Evolutionary conservation across 2,113 vertebrate species (phyloP).

Genomic region (Xenopus laevis): DNA sequence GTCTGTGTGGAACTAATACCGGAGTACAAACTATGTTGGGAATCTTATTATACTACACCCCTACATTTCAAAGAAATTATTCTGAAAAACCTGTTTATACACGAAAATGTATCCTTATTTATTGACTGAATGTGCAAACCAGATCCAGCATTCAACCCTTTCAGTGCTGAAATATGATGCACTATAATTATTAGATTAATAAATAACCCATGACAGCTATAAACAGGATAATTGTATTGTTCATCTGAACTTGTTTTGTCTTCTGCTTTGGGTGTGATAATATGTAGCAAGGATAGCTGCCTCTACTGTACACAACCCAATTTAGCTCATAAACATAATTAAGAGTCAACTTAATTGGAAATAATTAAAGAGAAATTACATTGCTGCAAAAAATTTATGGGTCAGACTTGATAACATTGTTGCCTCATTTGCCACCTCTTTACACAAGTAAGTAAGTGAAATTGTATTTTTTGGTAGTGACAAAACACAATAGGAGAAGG

Average conservation of each 20-base stretch:
- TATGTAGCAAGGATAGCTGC: conserved; percentile 17
- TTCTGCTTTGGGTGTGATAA: conserved; percentile 30
- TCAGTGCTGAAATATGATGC: too few relatives aligned
- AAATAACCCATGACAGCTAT: conserved; percentile 1
- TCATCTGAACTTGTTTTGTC: conserved; percentile 27
- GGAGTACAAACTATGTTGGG: too few relatives aligned
- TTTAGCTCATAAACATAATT: conserved; percentile 33
- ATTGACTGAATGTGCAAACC: too few relatives aligned
- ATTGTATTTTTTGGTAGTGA: not conserved
- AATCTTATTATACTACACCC: too few relatives aligned
- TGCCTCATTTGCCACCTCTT: conserved; percentile 5
- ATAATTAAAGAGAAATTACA: conserved; percentile 29
- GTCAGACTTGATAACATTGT: conserved; percentile 21
- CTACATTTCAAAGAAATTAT: too few relatives aligned
- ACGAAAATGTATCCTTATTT: too few relatives aligned
- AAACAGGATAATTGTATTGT: not conserved
- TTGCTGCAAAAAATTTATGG: not conserved
- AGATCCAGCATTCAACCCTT: too few relatives aligned
- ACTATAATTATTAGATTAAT: not conserved
- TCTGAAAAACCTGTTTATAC: too few relatives aligned
- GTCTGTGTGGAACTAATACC: too few relatives aligned
- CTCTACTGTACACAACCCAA: conserved; percentile 25
- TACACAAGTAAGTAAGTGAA: not conserved
- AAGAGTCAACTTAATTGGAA: conserved; percentile 27
- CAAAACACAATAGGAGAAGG: too few relatives aligned